Evolutionary conservation across 2,113 vertebrate genomes (phyloP).

Genomic region (Pseudorhombus dupliciocellatus): DNA sequence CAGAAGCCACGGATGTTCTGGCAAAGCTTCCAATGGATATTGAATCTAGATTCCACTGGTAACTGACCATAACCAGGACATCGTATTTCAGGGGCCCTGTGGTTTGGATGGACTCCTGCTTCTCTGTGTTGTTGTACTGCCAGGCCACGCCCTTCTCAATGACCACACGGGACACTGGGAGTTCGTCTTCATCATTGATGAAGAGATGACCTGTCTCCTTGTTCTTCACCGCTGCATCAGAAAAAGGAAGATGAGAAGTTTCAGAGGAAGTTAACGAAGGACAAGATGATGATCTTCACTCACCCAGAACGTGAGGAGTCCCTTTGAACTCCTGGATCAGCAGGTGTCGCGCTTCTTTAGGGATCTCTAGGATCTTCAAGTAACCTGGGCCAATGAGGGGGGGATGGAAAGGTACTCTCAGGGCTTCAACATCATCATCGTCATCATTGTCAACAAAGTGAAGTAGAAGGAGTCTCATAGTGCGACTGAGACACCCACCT

Average conservation of each 20-base stretch:
- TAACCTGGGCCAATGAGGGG: slow-evolving; percentile 79
- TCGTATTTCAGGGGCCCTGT: slow-evolving; percentile 87
- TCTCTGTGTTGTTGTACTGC: slow-evolving; percentile 89
- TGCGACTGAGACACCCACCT: slow-evolving; percentile 75
- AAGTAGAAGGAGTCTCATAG: too few relatives aligned
- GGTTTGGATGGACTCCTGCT: slow-evolving; percentile 87
- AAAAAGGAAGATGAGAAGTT: slow-evolving; percentile 1
- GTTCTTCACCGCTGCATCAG: slow-evolving; percentile 88
- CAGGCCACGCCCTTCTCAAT: slow-evolving; percentile 92
- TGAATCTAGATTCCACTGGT: background rate
- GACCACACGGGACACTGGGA: slow-evolving; percentile 86
- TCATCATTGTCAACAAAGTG: too few relatives aligned
- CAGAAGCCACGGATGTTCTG: background rate
- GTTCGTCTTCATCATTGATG: slow-evolving; percentile 86
- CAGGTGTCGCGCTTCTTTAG: slow-evolving; percentile 90
- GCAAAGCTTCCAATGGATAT: background rate
- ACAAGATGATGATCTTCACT: background rate
- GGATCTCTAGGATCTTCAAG: slow-evolving; percentile 96
- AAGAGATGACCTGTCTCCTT: slow-evolving; percentile 88
- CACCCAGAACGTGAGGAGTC: slow-evolving; percentile 89
- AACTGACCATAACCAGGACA: slow-evolving; percentile 90
- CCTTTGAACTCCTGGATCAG: slow-evolving; percentile 89
- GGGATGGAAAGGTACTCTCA: too few relatives aligned
- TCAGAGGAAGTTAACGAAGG: rapidly evolving
- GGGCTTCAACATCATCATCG: too few relatives aligned